phyloP scores from a whole-genome alignment of 2,888 invertebrate genomes.

The Rhorus exstirpatorius region DNA sequence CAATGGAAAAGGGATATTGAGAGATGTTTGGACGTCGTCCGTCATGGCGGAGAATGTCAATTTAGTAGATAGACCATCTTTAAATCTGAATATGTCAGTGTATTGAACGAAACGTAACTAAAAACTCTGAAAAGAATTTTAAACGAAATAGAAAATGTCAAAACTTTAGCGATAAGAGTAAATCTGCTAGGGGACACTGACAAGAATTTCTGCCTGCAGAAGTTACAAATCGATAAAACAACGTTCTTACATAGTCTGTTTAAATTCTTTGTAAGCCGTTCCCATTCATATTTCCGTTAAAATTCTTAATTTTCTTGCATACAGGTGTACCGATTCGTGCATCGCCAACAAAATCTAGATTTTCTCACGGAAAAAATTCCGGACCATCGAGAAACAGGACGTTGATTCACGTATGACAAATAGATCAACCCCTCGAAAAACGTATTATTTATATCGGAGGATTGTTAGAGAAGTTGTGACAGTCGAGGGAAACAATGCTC shows the following conservation, averaged over 20 bases:
- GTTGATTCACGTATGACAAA: constrained; percentile 49
- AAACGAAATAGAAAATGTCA: too few species aligned
- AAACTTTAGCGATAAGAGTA: too few species aligned
- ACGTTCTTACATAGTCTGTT: too few species aligned
- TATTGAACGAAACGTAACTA: background rate
- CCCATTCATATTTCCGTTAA: background rate
- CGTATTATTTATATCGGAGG: constrained; percentile 14
- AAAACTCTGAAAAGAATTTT: background rate
- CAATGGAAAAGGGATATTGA: constrained; percentile 21
- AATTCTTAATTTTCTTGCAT: background rate
- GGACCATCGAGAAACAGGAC: constrained; percentile 17
- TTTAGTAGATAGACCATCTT: background rate
- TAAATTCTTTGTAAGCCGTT: too few species aligned
- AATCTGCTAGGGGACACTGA: too few species aligned
- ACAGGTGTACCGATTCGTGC: background rate
- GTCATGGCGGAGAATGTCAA: constrained; percentile 8
- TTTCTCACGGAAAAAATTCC: background rate
- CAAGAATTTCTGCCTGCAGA: too few species aligned
- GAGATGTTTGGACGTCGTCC: constrained; percentile 4
- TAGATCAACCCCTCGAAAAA: constrained; percentile 23
- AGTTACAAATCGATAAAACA: too few species aligned
- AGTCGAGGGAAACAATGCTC: constrained; percentile 27
- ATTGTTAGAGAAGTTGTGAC: constrained; percentile 51
- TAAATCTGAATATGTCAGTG: background rate
- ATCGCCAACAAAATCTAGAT: background rate